phyloP scores from a whole-genome alignment of 2,113 vertebrate genomes.

The Mustela nigripes region DNA sequence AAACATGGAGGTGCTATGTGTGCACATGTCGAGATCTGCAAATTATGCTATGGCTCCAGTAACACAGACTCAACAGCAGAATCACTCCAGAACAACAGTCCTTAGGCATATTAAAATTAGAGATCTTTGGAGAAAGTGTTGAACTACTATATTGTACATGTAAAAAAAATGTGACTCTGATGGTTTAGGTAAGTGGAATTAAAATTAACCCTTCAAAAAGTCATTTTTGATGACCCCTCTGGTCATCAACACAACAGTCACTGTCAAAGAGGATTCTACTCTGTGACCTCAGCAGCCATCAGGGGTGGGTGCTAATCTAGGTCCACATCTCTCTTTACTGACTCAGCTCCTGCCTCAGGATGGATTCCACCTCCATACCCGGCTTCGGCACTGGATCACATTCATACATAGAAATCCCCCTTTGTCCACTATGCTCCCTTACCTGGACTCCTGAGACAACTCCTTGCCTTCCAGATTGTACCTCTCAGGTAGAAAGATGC shows the following conservation, averaged over 20 bases:
- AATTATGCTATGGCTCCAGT: not conserved
- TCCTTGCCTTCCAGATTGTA: not conserved
- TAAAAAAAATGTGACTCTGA: not conserved
- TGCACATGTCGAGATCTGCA: not conserved
- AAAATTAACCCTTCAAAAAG: not conserved
- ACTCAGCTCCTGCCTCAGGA: not conserved
- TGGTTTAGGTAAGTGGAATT: not conserved
- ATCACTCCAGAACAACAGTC: not conserved
- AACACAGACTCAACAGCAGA: not conserved
- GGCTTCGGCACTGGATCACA: not conserved
- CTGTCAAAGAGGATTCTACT: not conserved
- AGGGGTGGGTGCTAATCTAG: too few species aligned
- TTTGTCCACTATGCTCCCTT: not conserved
- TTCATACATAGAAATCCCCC: not conserved
- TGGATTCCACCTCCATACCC: not conserved
- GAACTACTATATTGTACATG: not conserved
- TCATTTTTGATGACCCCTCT: not conserved
- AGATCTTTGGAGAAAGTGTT: not conserved
- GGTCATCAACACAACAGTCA: not conserved
- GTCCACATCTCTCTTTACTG: not conserved
- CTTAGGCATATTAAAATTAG: not conserved
- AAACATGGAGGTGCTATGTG: fast-evolving
- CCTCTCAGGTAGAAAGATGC: not conserved
- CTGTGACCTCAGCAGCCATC: not conserved
- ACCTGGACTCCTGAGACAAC: not conserved